Base-by-base conservation (phyloP, 2,113 vertebrate species). In the Scomber colias region DNA sequence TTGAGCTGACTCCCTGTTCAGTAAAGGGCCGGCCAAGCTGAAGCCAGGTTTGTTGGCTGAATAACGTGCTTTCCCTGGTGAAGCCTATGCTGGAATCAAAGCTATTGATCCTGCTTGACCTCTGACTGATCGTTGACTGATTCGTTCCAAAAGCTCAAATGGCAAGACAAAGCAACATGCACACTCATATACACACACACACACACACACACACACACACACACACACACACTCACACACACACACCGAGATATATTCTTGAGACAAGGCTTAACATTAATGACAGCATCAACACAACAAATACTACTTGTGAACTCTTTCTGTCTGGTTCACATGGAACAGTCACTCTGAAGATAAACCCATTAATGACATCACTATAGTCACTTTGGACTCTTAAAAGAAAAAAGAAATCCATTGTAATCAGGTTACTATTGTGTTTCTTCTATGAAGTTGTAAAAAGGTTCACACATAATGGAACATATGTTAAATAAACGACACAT, bases 81-180 rank as follows among this genome's bases (percentile, higher is more conserved):
- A 31, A 10, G 45, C 55, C n/a, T 57, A 64, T 0, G 7, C 54
- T 40, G 3, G 17, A 77, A 72, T 72, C 53, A 14, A 53, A 49
- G 12, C 54, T 60, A 66, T 71, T 61, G 67, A 82, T 77, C 24
- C 55, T 27, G 45, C n/a, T 44, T 69, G 64, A 77, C 54, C n/a
- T 77, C 61, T 30, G 12, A 68, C 24, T 45, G 70, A 66, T 80
- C 46, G 45, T 21, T 21, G 21, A 21, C 21, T 21, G 21, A 21
- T n/a, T 62, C 56, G 11, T 19, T 35, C 17, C 5, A 49, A 63
- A 75, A 49, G 8, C 12, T 54, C 24, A 21, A 14, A 3, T 3
- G 19, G 4, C 16, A 16, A 35, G 10, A 60, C 30, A 12, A n/a
- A 48, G 16, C 16, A 14, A 61, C 50, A 44, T 24, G 3, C 51